Evolutionary conservation across 1,140 invertebrate genomes (phyloP), one percentile per base, ranked within the genome.

Genomic region (Drosophila triauraria): DNA sequence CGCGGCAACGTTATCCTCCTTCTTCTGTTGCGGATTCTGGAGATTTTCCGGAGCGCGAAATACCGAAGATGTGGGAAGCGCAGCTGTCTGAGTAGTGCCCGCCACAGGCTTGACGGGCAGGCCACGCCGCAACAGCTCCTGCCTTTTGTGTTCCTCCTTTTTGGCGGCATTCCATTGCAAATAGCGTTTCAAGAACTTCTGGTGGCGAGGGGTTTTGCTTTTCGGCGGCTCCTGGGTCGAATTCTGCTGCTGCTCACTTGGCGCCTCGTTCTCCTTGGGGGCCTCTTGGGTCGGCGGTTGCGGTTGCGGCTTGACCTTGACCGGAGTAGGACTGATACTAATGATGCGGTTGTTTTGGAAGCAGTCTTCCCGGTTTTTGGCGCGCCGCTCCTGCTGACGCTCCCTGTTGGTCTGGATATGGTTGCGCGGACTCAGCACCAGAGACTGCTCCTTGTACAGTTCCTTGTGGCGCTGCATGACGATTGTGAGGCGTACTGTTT

Each of bases 281-380:
- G 13, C 13, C 13, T 13, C 68, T 38, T 20, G 10, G 2, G 12
- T 12, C 9, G 32, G 20, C 8, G 15, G n/a, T 1, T 27, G 7
- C 3, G 43, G 51, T 17, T 61, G 47, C 3, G 5, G 13, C 23
- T 68, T 54, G 25, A 5, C 4, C 27, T 63, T 70, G 7, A 27
- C 27, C 15, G 80, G 69, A 6, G 74, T 78, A 9, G 68, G 80
- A 64, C 75, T 81, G 0, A 69, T 15, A 20, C 42, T 65, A 8
- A 85, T 85, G 9, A 53, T 43, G 35, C 81, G 85, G 47, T 90
- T 90, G 17, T 27, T 69, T 27, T 82, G 59, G 50, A 82, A 88
- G 30, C 38, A 42, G 23, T 84, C 63, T 7, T 85, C 63, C 10
- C 84, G 70, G 13, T 68, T 65, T 44, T 85, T 81, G 35, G 54